These are phyloP conservation scores for Drosophila nigrodunni DNA, from an alignment of 1,140 invertebrate species.

Conservation along the genomic window DNA sequence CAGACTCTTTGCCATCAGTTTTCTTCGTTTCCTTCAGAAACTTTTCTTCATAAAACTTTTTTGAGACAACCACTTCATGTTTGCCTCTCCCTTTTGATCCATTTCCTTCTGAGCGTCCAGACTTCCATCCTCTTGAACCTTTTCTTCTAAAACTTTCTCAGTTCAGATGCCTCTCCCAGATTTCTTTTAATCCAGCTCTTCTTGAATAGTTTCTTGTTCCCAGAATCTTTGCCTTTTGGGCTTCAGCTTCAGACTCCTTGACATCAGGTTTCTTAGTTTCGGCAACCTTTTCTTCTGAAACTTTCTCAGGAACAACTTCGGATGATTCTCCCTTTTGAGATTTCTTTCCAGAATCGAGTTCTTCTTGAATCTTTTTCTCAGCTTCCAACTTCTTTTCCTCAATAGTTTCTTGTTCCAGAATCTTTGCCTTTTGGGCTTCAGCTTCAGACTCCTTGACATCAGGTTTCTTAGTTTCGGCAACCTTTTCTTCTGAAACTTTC, in stretches of 20 bases:
- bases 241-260: slow-evolving; percentile 3
- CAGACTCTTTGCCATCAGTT: no score
- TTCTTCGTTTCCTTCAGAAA: no score
- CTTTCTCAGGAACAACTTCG: slow-evolving; percentile 30
- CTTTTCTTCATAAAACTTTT: no score
- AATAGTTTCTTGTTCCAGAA: slow-evolving; percentile 2
- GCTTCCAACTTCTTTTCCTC: slow-evolving; percentile 8
- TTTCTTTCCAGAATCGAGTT: slow-evolving; percentile 13
- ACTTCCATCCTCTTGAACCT: no score
- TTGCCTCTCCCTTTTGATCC: no score
- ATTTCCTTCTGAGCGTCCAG: no score
- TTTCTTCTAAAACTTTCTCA: slow-evolving; percentile 25
- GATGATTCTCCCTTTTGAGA: slow-evolving; percentile 24
- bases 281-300: slow-evolving; percentile 18
- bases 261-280: slow-evolving; percentile 1
- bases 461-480: not conserved
- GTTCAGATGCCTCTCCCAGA: not conserved
- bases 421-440: slow-evolving; percentile 4
- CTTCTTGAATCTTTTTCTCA: slow-evolving; percentile 9
- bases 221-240: slow-evolving; percentile 24
- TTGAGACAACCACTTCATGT: no score
- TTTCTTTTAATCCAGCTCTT: no score
- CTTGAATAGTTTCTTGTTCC: not conserved
- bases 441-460: slow-evolving; percentile 1
- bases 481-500: slow-evolving; percentile 5